These are phyloP conservation scores for Drosophila picticornis DNA, from an alignment of 2,888 invertebrate genomes.

Conservation along the genomic window DNA sequence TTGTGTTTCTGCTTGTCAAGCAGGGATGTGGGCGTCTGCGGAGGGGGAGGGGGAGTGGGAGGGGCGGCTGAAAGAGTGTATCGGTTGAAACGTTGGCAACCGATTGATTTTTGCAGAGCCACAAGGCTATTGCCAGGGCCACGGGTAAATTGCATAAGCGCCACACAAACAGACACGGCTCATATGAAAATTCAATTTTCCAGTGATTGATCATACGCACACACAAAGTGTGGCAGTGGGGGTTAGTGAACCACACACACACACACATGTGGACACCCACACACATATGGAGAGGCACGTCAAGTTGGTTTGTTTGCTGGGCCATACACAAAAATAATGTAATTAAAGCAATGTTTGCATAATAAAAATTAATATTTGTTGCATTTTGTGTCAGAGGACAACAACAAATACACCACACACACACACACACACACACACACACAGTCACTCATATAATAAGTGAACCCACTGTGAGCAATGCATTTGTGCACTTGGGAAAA, in stretches of 20 bases:
- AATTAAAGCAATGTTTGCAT: conserved; percentile 79
- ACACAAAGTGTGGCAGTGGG: conserved; percentile 44
- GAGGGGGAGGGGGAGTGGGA: not conserved
- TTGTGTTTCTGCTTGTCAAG: conserved; percentile 74
- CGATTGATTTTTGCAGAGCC: conserved; percentile 74
- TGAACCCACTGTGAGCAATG: conserved; percentile 9
- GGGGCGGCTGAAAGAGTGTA: not conserved
- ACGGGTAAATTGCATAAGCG: conserved; percentile 71
- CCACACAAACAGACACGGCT: conserved; percentile 38
- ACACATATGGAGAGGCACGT: conserved; percentile 78
- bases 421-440: not conserved
- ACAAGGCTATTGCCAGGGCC: conserved; percentile 53
- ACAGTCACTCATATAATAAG: conserved; percentile 7
- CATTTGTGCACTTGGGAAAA: conserved; percentile 20
- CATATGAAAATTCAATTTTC: conserved; percentile 85
- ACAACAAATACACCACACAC: conserved; percentile 3
- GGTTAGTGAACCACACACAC: conserved; percentile 65
- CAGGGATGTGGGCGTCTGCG: not conserved
- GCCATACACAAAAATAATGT: conserved; percentile 76
- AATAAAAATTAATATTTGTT: conserved; percentile 81
- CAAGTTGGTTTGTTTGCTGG: conserved; percentile 68
- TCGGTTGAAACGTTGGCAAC: conserved; percentile 37
- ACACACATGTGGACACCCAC: conserved; percentile 77
- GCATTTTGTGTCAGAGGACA: conserved; percentile 64
- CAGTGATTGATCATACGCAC: conserved; percentile 85